Base-by-base conservation (phyloP, 2,888 invertebrate genomes). In the Latheticus oryzae region DNA sequence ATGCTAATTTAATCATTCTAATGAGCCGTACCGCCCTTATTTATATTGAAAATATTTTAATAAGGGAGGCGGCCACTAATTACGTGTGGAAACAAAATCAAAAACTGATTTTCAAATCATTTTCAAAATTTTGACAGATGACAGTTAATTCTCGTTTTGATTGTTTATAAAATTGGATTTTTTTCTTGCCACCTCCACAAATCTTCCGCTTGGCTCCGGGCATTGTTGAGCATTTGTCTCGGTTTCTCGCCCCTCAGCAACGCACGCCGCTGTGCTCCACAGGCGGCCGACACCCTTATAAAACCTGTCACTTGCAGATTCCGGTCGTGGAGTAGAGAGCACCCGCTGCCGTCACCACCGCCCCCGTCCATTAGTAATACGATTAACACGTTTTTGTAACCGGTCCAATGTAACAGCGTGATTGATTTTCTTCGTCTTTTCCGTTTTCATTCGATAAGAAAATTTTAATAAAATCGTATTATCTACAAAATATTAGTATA, bases 331-430 rank as follows among this genome's bases (percentile, higher is more conserved):
- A n/a, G n/a, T 68, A 43, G 42, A 42, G 38, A 40, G 33, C 56
- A 15, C 19, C 38, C 55, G 53, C 37, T 33, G 40, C 9, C 53
- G 37, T 50, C 47, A 33, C 40, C 28, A 47, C 50, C 24, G 63
- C 66, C 63, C 61, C 59, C 58, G 67, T 69, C 73, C 73, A 72
- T 70, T 73, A 73, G 72, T 76, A 76, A 76, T 75, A 65, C 76
- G 75, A 76, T 76, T 76, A 76, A 75, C 76, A 74, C 76, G 74
- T 75, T 75, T 75, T 75, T 72, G 72, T 73, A 73, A n/a, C n/a
- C n/a, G 73, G 72, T 64, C 64, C 60, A 51, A 61, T 63, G 69
- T 71, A 69, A 67, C 69, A 65, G 71, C 71, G 71, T 75, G 74
- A 76, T 75, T 75, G 75, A 76, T 74, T 75, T 75, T 76, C n/a